Evolutionary conservation across 2,797 vertebrate genomes (phyloP), one percentile per base, ranked within the genome.

Genomic region (Sardinella longiceps): DNA sequence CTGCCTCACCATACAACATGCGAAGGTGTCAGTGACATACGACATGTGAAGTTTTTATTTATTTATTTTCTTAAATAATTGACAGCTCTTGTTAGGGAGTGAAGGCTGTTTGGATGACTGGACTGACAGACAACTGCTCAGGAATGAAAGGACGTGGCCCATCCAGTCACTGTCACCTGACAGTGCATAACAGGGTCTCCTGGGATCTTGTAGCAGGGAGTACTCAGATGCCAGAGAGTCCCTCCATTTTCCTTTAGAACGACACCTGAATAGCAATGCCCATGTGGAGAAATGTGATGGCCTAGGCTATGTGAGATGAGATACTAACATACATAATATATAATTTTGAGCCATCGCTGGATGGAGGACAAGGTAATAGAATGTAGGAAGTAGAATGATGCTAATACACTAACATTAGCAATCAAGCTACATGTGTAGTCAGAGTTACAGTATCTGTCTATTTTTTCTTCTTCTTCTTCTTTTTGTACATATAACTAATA

Each of bases 131-230:
- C 70, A 39, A 20, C 37, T 39, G 33, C 70, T 77, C 7, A 6
- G 37, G 37, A 77, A 77, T 18, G 23, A 1, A 43, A 43, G 60
- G 28, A 5, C 39, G 18, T 77, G 70, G 20, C 5, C 37, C 18
- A 6, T 37, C 12, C 18, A 77, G 70, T 77, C 70, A 37, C 70
- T 37, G 70, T 18, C 37, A 39, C 20, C 70, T 77, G 70, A 77
- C 70, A 77, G 20, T 39, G 6, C 66, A 74, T 77, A 77, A 77
- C 70, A 77, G 70, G 37, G 33, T 77, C 70, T 23, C 70, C 15
- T 37, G 70, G 70, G 70, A 77, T 1, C 66, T 74, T 5, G 15
- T 28, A 39, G 30, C 70, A 43, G 33, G 37, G 63, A 30, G 15
- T 70, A 14, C 28, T 70, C 63, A 18, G 12, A 58, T 58, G 70